Evolutionary conservation across 1,140 invertebrate species (phyloP).

Genomic region (Sipha flava): DNA sequence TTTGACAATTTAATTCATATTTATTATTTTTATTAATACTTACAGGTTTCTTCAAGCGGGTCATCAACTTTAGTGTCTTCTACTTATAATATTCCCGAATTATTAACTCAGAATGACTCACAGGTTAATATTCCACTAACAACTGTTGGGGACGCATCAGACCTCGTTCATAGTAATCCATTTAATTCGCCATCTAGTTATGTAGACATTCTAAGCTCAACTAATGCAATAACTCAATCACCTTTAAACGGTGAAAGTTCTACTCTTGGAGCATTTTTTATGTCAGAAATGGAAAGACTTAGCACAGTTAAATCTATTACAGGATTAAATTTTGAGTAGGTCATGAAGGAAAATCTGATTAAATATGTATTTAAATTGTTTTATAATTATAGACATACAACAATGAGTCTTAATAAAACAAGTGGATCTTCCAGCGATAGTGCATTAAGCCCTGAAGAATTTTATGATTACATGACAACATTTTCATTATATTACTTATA

Average conservation of each 20-base stretch:
- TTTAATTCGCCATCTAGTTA: background rate
- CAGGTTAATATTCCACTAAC: background rate
- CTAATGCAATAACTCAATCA: background rate
- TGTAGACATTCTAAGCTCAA: background rate
- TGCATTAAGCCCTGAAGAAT: constrained; percentile 1
- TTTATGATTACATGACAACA: constrained; percentile 21
- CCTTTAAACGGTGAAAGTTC: background rate
- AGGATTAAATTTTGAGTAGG: background rate
- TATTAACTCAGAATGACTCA: background rate
- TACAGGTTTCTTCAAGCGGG: background rate
- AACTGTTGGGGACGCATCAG: background rate
- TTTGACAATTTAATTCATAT: no score
- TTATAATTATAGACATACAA: background rate
- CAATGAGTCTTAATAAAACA: background rate
- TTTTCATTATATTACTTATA: constrained; percentile 36
- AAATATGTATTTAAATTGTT: background rate
- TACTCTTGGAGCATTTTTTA: background rate
- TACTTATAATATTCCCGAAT: background rate
- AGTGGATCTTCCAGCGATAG: background rate
- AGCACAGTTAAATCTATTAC: background rate
- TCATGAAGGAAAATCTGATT: background rate
- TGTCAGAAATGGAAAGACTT: constrained; percentile 19
- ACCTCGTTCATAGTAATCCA: background rate
- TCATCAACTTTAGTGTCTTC: background rate
- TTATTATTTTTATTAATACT: background rate